Conservation (phyloP, 2,888 invertebrate genomes). For the Camponotus fellah region DNA sequence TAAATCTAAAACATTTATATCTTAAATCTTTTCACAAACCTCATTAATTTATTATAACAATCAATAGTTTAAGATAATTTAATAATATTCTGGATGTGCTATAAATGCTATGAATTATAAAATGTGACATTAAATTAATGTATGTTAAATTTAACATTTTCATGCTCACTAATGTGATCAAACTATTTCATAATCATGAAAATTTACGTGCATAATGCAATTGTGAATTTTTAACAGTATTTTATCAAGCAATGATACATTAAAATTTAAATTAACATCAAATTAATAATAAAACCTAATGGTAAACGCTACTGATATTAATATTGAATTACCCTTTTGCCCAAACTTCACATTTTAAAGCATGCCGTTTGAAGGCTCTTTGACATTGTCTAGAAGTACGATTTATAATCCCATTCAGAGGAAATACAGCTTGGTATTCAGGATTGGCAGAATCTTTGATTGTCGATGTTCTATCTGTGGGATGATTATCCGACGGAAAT, state of each 20-base stretch:
- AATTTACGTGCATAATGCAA: background rate
- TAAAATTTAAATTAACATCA: background rate
- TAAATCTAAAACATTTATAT: background rate
- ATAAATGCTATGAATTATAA: background rate
- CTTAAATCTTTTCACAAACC: background rate
- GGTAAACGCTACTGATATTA: conserved; percentile 30
- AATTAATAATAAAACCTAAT: conserved; percentile 23
- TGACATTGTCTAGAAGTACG: conserved; percentile 93
- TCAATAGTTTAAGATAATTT: background rate
- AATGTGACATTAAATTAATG: background rate
- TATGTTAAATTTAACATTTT: background rate
- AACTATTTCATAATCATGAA: background rate
- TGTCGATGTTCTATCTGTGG: conserved; percentile 91
- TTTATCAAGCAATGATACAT: background rate
- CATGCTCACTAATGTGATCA: background rate
- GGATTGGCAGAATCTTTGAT: conserved; percentile 96
- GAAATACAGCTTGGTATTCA: conserved; percentile 93
- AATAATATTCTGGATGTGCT: background rate
- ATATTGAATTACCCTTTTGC: conserved; percentile 92
- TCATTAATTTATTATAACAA: background rate
- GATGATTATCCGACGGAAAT: conserved; percentile 93
- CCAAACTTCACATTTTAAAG: conserved; percentile 96
- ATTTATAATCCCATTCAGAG: conserved; percentile 91
- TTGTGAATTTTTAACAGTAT: background rate
- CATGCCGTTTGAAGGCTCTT: conserved; percentile 95